Conservation (phyloP, 2,888 invertebrate genomes). For the Lycia hirtaria region DNA sequence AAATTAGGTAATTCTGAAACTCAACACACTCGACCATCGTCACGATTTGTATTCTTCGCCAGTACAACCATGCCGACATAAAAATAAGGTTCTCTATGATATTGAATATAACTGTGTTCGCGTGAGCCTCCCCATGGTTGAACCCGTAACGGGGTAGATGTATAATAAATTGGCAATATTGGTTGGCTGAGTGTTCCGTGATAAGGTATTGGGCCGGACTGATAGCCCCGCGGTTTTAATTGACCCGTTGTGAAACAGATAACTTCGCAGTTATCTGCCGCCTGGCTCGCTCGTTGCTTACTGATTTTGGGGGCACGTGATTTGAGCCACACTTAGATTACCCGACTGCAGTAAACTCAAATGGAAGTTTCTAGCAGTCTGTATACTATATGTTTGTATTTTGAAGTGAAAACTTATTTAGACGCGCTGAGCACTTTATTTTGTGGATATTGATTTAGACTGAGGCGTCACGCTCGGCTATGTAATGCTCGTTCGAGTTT, state of each 20-base stretch:
- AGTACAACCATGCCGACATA: constrained; percentile 62
- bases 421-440: too few relatives aligned
- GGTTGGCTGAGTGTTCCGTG: constrained; percentile 54
- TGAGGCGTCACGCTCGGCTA: too few relatives aligned
- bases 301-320: constrained; percentile 23
- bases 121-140: constrained; percentile 53
- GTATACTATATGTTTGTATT: too few relatives aligned
- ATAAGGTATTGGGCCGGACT: constrained; percentile 62
- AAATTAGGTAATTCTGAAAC: constrained; percentile 3
- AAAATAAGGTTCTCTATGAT: constrained; percentile 77
- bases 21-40: not conserved
- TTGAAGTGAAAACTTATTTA: too few relatives aligned
- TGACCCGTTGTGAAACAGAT: constrained; percentile 63
- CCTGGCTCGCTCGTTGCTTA: constrained; percentile 38
- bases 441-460: too few relatives aligned
- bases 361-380: too few relatives aligned
- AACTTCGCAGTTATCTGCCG: constrained; percentile 47
- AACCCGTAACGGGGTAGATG: constrained; percentile 60
- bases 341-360: too few relatives aligned
- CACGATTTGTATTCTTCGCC: constrained; percentile 66
- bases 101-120: constrained; percentile 73
- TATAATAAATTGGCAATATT: constrained; percentile 72
- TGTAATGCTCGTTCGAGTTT: too few relatives aligned
- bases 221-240: constrained; percentile 66
- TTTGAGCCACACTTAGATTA: too few relatives aligned